Evolutionary conservation across 1,140 invertebrate species (phyloP).

Genomic region (Gerris buenoi): DNA sequence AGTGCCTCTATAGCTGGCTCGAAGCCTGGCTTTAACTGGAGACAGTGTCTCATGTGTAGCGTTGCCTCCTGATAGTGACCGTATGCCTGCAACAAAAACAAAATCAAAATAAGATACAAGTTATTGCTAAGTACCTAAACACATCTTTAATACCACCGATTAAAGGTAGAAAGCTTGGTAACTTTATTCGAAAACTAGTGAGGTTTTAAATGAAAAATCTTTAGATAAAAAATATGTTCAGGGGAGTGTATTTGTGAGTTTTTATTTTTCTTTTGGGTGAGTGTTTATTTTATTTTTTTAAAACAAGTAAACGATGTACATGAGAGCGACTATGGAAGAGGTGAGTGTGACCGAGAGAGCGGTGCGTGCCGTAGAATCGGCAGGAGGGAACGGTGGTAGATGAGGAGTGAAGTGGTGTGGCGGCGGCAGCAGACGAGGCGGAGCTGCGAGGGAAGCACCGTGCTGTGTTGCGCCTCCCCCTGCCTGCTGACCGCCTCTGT

Average conservation of each 20-base stretch:
- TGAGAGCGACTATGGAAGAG: background rate
- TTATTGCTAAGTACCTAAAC: too few relatives aligned
- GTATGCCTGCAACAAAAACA: conserved; percentile 39
- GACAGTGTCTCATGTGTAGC: conserved; percentile 58
- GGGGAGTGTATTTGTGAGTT: too few relatives aligned
- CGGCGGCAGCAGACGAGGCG: background rate
- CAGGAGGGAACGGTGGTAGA: background rate
- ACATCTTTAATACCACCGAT: too few relatives aligned
- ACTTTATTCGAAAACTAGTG: too few relatives aligned
- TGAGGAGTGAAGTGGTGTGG: background rate
- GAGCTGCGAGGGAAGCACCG: background rate
- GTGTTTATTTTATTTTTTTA: too few relatives aligned
- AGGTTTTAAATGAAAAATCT: too few relatives aligned
- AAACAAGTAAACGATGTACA: background rate
- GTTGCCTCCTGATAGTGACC: conserved; percentile 69
- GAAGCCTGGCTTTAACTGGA: conserved; percentile 68
- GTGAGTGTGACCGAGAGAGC: background rate
- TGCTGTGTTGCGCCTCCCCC: background rate
- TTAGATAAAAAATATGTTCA: too few relatives aligned
- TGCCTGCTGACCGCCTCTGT: background rate
- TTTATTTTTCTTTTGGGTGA: too few relatives aligned
- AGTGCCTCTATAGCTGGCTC: conserved; percentile 57
- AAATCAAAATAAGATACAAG: too few relatives aligned
- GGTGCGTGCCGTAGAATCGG: background rate
- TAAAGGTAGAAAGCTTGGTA: too few relatives aligned